Evolutionary conservation across 2,113 vertebrate genomes (phyloP), one percentile per base, ranked within the genome.

Genomic region (Castor canadensis): DNA sequence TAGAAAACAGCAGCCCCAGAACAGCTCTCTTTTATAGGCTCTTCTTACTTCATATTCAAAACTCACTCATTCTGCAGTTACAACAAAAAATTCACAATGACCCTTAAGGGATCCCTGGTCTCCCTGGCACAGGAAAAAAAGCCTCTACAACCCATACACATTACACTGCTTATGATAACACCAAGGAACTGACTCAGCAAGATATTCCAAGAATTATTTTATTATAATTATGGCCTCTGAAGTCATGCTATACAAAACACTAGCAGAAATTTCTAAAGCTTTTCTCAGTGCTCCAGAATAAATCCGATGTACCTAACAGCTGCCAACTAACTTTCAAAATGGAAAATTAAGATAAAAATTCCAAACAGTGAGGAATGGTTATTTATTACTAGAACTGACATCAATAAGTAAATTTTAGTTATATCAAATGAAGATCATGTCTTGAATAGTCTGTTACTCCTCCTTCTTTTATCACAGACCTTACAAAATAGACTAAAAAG

Each of bases 21-120:
- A 86, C 9, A 58, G 17, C 71, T 52, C 54, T 77, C 52, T 87
- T 79, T 84, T 10, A 43, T 12, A 89, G 84, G 22, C 40, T 64
- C 49, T 52, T 69, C 83, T 72, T 62, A n/a, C 38, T 89, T 95
- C 86, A 82, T 28, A 87, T 71, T 85, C 66, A 80, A 87, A n/a
- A 90, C 47, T 84, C 62, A 91, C 19, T 87, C n/a, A 77, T 79
- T 52, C 77, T 54, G 76, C 20, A 93, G 73, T 79, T 73, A 84
- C 56, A 87, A 90, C 32, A 86, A 69, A 92, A 85, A 83, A 77
- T 77, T 73, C 45, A 67, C 81, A 45, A 56, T 43, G 76, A 73
- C n/a, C 56, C 47, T 56, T 54, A 87, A 13, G 69, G 64, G 67
- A 40, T 87, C 40, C 38, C 69, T 77, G 10, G 8, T 91, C 38